Conservation (phyloP, 2,888 invertebrate genomes). For the Tryphoninae sp. region DNA sequence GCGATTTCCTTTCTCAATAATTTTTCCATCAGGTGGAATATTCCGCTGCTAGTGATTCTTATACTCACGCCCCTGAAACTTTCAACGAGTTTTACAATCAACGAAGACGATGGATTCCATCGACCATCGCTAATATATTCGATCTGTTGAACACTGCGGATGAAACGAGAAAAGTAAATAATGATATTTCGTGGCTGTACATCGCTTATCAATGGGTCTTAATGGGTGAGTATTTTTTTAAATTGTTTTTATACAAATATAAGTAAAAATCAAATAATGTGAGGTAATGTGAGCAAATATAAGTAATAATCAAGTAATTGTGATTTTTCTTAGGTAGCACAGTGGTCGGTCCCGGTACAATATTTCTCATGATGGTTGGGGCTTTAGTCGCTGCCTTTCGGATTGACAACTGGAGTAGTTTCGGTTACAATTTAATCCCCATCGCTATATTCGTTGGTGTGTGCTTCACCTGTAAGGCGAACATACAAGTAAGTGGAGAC, state of each 20-base stretch:
- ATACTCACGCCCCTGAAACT: slow-evolving; percentile 96
- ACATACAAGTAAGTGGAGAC: slow-evolving; percentile 85
- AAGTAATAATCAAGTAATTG: neutral
- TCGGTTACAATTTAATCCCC: slow-evolving; percentile 87
- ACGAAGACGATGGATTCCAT: slow-evolving; percentile 97
- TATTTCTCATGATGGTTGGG: slow-evolving; percentile 99
- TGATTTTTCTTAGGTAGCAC: slow-evolving; percentile 84
- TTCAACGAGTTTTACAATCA: slow-evolving; percentile 98
- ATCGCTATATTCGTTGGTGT: slow-evolving; percentile 86
- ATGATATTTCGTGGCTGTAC: slow-evolving; percentile 93
- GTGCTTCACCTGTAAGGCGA: slow-evolving; percentile 87
- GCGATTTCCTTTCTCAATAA: neutral
- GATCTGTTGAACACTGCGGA: slow-evolving; percentile 92
- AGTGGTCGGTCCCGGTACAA: slow-evolving; percentile 91
- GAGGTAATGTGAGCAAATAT: too few relatives aligned
- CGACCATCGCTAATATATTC: slow-evolving; percentile 96
- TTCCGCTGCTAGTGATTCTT: slow-evolving; percentile 96
- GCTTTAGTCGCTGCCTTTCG: slow-evolving; percentile 93
- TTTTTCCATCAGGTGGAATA: slow-evolving; percentile 86
- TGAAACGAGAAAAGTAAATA: slow-evolving; percentile 91
- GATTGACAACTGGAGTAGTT: slow-evolving; percentile 86
- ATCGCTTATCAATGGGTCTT: slow-evolving; percentile 88
- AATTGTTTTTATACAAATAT: too few relatives aligned
- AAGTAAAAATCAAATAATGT: too few relatives aligned
- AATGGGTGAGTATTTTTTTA: slow-evolving; percentile 81